Evolutionary conservation across 2,113 vertebrate genomes (phyloP), one percentile per base, ranked within the genome.

Genomic region (Cacatua alba): DNA sequence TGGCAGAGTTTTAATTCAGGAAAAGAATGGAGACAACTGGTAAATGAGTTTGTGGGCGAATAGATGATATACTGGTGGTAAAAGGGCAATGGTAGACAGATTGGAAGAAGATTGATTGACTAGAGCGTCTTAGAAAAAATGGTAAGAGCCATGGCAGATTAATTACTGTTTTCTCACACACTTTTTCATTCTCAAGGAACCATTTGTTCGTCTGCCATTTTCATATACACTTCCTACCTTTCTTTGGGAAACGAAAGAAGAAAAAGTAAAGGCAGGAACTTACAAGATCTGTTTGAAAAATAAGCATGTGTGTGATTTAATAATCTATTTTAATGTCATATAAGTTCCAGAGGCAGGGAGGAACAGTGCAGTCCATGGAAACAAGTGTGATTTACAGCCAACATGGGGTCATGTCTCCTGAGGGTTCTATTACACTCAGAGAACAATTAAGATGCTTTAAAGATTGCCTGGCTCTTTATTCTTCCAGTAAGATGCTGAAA

Each of bases 371-470:
- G 55, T 64, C 72, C 62, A 72, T 79, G 60, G 80, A 93, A 96
- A 88, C 52, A 90, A 91, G 52, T 82, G 65, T 95, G 95, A 96
- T 96, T 96, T 96, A 94, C 77, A 92, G 88, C 69, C 95, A 96
- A 92, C 33, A 79, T 95, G 86, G 94, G 94, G 74, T 96, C 88
- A 92, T 9, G 25, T 95, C 94, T 97, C 85, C 86, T 17, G 71
- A 87, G 94, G 70, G 33, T 95, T 96, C 90, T 92, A 65, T 88
- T 94, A 88, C 90, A 79, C 62, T 91, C 90, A 59, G 81, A 94
- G 74, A 92, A 94, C 91, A 95, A 96, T 96, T 93, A 96, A 95
- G 90, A 92, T 87, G 57, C 55, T 93, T 97, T 96, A 96, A 94
- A 95, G 89, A 97, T 97, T 96, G 67, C 55, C 70, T 90, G 80